Percentiles rank a stretch among this genome's conserved stretches.
Evolutionary conservation across 2,888 invertebrate species (phyloP).

Genomic region (Nephrotoma guestfalica): DNA sequence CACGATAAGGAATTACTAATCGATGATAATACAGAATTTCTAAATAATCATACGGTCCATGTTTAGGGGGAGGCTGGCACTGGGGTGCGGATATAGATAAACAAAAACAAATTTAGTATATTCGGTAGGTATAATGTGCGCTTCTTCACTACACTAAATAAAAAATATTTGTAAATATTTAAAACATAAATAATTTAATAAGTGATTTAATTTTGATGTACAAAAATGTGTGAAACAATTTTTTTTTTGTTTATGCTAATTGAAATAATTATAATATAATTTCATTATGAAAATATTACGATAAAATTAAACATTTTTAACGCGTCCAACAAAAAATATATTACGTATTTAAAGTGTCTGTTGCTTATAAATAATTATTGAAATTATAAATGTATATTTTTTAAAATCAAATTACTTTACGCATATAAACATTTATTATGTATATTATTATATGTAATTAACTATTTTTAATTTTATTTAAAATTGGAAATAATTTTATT

Average conservation of each 20-base stretch:
- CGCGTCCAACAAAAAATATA: not conserved
- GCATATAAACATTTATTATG: not conserved
- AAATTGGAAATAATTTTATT: not conserved
- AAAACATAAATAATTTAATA: not conserved
- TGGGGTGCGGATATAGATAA: not conserved
- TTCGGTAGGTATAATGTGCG: not conserved
- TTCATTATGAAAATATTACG: too few species aligned
- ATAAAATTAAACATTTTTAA: not conserved
- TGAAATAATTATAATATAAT: too few species aligned
- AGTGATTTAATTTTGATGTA: not conserved
- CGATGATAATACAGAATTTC: not conserved
- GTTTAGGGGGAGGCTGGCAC: not conserved
- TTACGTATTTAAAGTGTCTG: not conserved
- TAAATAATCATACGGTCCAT: not conserved
- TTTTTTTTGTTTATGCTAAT: too few species aligned
- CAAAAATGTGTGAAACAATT: not conserved
- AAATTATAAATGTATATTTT: not conserved
- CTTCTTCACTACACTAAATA: not conserved
- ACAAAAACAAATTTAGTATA: not conserved
- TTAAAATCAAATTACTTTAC: not conserved
- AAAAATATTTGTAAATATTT: not conserved
- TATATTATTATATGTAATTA: not conserved
- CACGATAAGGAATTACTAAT: not conserved
- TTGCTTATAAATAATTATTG: not conserved
- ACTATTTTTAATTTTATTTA: not conserved